phyloP scores from a whole-genome alignment of 2,888 invertebrate genomes.

The Diarsia dahlii region DNA sequence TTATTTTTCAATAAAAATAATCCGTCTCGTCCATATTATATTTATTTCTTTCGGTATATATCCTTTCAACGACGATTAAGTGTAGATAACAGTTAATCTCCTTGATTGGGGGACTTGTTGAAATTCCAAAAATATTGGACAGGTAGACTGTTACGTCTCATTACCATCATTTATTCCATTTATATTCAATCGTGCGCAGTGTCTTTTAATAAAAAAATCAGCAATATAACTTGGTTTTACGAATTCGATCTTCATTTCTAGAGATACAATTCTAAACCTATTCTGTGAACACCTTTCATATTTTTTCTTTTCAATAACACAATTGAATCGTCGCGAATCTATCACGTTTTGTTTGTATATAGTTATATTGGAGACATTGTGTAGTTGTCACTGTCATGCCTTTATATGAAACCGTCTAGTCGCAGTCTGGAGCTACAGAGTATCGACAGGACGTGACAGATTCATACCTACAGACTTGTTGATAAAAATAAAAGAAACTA shows the following conservation, averaged over 20 bases:
- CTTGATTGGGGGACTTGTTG: not conserved
- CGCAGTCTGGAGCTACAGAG: not conserved
- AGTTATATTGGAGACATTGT: constrained; percentile 24
- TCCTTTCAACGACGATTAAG: constrained; percentile 1
- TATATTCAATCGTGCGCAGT: not conserved
- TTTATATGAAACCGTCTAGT: constrained; percentile 28
- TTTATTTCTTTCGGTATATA: not conserved
- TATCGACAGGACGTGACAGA: constrained; percentile 21
- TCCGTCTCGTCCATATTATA: too few species aligned
- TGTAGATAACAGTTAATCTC: not conserved
- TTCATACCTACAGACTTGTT: not conserved
- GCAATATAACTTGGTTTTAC: not conserved
- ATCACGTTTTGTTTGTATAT: constrained; percentile 17
- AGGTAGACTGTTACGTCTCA: not conserved
- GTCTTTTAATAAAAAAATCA: not conserved
- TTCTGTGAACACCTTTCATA: constrained; percentile 3
- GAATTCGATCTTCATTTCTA: not conserved
- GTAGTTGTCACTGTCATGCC: constrained; percentile 28
- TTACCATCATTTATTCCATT: not conserved
- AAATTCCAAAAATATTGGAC: not conserved
- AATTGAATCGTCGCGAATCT: constrained; percentile 2
- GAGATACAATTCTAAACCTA: not conserved
- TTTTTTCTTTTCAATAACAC: not conserved
- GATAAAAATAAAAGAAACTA: constrained; percentile 4
- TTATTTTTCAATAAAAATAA: not conserved